A percentile compares a stretch with the other conserved stretches of the same genome.
Conservation (phyloP, 2,113 vertebrate genomes). For the Dissostichus mawsoni region DNA sequence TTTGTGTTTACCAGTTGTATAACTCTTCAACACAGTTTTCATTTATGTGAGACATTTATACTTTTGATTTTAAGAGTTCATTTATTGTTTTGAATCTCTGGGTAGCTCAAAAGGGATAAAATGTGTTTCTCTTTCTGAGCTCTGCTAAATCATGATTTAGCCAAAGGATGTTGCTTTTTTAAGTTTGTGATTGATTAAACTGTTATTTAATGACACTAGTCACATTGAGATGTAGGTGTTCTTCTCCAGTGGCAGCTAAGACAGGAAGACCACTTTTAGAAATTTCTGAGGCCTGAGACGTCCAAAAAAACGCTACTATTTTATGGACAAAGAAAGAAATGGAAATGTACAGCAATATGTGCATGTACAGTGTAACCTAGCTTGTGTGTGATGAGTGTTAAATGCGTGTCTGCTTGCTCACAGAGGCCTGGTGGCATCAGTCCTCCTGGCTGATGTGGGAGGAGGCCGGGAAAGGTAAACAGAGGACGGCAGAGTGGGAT, state of each 20-base stretch:
- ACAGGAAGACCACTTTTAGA: neutral
- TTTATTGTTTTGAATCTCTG: slow-evolving; percentile 13
- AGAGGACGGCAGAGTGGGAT: slow-evolving; percentile 76
- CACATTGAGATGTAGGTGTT: neutral
- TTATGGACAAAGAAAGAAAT: slow-evolving; percentile 20
- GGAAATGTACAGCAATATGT: slow-evolving; percentile 18
- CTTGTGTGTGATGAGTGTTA: slow-evolving; percentile 46
- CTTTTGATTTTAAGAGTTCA: slow-evolving; percentile 7
- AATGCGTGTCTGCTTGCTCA: slow-evolving; percentile 32
- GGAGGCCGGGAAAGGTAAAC: slow-evolving; percentile 69
- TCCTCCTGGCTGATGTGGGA: slow-evolving; percentile 50
- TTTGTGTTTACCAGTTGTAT: slow-evolving; percentile 13
- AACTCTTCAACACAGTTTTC: slow-evolving; percentile 1
- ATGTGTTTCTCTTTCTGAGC: neutral
- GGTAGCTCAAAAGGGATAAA: neutral
- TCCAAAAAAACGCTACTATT: neutral
- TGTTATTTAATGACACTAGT: neutral
- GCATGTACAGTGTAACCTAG: slow-evolving; percentile 30
- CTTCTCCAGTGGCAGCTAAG: neutral
- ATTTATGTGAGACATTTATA: slow-evolving; percentile 13
- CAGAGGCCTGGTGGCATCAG: slow-evolving; percentile 41
- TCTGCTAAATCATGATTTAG: neutral
- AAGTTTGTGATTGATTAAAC: neutral
- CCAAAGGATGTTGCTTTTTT: neutral
- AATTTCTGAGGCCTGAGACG: neutral